Conservation (phyloP, 2,797 vertebrate species). For the Manis crassicaudata region DNA sequence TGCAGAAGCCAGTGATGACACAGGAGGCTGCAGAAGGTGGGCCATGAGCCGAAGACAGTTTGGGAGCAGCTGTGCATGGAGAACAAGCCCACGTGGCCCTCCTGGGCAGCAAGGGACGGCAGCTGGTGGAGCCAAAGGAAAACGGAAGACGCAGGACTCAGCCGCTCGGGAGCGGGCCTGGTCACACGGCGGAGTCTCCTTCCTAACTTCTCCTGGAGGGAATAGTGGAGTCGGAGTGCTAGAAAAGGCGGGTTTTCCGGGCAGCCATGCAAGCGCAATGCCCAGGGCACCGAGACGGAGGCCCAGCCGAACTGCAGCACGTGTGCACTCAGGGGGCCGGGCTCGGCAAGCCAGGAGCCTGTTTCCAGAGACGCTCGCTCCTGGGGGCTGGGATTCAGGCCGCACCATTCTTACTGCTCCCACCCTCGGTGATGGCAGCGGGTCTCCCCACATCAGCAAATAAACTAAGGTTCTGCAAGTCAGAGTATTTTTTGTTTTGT, state of each 20-base stretch:
- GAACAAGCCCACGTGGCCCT: background rate
- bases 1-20: background rate
- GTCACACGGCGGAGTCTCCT: background rate
- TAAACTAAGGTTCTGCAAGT: background rate
- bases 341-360: background rate
- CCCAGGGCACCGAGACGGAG: background rate
- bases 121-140: background rate
- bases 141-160: background rate
- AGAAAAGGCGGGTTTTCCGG: background rate
- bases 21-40: background rate
- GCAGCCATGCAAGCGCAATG: background rate
- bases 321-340: too few species aligned
- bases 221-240: background rate
- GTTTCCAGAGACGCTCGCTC: background rate
- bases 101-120: background rate
- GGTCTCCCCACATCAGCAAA: background rate
- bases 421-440: too few species aligned
- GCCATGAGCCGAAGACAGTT: background rate
- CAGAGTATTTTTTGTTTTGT: background rate
- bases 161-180: background rate
- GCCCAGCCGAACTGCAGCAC: background rate
- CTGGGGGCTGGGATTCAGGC: background rate
- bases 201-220: background rate
- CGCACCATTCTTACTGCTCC: background rate
- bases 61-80: background rate